Base-by-base conservation (phyloP, 2,797 vertebrate genomes). In the Zalophus californianus region DNA sequence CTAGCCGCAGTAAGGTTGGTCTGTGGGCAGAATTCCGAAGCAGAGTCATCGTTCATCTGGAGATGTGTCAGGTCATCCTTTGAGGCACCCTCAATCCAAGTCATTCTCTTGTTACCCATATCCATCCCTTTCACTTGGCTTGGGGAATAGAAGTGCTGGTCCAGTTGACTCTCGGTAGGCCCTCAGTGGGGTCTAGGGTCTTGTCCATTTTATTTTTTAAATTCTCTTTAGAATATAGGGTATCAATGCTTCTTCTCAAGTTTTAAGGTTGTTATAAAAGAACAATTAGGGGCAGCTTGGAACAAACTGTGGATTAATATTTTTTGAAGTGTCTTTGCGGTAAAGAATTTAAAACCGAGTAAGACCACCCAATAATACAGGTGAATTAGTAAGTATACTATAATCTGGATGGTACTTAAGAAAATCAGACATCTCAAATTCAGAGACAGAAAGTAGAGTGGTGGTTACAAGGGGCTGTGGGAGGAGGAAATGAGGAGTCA, bases 331-430 rank as follows among this genome's bases (percentile, higher is more conserved):
- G 4, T 5, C 11, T 96, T 91, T 66, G n/a, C 75, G 80, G 85
- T 86, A 70, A 96, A 90, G 21, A 95, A 73, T 84, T 82, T 92
- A 86, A 79, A 95, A 75, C 1, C 48, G 66, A 96, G 14, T 73
- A 92, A 90, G 75, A 13, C 35, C 44, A 90, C 41, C 29, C 9
- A 72, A 86, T 89, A 83, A 87, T 54, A 54, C 62, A 95, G 80
- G 56, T 48, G 14, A 90, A 68, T 16, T 62, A 44, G 21, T 32
- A 90, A 80, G 38, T 66, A 56, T 38, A 96, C 18, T 83, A 60
- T 70, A 88, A 90, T 72, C 52, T 91, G 16, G 38, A 86, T 70
- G 90, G 84, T 83, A 92, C 29, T 50, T 77, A 89, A 72, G 72
- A 97, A 91, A 90, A 88, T 44, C 13, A 56, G 29, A 68, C 16